A percentile compares a stretch with the other conserved stretches of the same genome.
Conservation (phyloP, 92 coral and sea anemone genomes). For the Ricordea florida region DNA sequence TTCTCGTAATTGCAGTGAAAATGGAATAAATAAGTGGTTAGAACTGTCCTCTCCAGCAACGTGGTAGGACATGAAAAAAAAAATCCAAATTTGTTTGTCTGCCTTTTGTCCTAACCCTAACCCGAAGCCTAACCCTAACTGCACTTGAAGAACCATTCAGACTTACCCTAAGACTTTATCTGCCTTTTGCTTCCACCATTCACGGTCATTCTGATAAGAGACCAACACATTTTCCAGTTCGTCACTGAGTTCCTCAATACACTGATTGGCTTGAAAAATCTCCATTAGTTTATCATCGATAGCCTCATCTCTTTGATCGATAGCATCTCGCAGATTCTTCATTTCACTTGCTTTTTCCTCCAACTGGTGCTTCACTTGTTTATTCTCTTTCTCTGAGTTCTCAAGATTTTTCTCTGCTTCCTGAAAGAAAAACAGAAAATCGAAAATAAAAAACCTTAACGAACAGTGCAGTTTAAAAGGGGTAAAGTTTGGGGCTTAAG, state of each 20-base stretch:
- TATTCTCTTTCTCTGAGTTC: conserved; percentile 53
- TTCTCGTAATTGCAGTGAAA: too few species aligned
- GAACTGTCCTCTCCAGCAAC: too few species aligned
- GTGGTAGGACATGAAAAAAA: too few species aligned
- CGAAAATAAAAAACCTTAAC: too few species aligned
- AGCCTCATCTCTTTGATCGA: conserved; percentile 66
- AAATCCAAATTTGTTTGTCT: too few species aligned
- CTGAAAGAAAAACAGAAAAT: conserved; percentile 30
- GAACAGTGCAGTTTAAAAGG: too few species aligned
- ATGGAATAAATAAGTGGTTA: too few species aligned
- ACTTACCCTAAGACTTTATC: conserved; percentile 54
- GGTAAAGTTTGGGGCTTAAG: too few species aligned
- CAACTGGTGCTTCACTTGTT: conserved; percentile 49
- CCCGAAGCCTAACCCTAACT: too few species aligned
- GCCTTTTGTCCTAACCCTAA: too few species aligned
- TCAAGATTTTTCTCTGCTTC: conserved; percentile 54
- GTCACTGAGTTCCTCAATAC: conserved; percentile 38
- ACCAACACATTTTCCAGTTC: conserved; percentile 66
- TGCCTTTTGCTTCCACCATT: conserved; percentile 82
- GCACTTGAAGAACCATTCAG: too few species aligned
- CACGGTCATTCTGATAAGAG: conserved; percentile 68
- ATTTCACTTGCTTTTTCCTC: conserved; percentile 73
- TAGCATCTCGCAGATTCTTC: conserved; percentile 35
- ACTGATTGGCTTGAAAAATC: conserved; percentile 46
- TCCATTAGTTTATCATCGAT: conserved; percentile 75